Conservation (phyloP, 2,797 vertebrate species). For the Tragelaphus oryx region DNA sequence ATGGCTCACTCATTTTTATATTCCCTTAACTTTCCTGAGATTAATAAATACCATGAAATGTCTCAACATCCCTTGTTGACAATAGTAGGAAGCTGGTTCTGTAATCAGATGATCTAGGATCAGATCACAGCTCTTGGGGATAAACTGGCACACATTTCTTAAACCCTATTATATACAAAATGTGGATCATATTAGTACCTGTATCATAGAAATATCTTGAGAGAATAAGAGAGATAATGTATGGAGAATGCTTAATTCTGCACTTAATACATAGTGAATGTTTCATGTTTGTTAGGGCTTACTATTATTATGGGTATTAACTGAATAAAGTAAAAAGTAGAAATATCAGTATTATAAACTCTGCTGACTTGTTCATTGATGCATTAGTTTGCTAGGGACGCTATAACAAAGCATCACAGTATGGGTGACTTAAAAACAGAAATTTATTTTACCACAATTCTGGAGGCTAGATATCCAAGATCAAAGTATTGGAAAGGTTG, state of each 20-base stretch:
- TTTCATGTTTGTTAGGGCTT: neutral
- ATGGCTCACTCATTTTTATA: neutral
- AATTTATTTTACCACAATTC: constrained; percentile 11
- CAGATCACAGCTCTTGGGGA: neutral
- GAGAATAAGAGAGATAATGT: neutral
- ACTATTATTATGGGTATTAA: neutral
- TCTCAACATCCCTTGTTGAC: neutral
- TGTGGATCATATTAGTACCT: neutral
- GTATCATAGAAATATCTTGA: neutral
- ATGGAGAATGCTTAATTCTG: neutral
- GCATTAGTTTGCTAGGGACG: neutral
- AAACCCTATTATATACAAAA: neutral
- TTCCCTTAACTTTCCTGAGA: neutral
- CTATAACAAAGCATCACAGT: neutral
- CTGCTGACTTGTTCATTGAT: neutral
- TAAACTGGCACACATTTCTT: neutral
- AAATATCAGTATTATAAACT: neutral
- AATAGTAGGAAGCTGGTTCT: neutral
- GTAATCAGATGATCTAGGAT: neutral
- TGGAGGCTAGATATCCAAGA: neutral
- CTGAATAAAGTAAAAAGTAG: neutral
- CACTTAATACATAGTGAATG: neutral
- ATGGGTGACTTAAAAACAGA: neutral
- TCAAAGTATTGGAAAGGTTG: neutral
- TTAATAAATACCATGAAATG: neutral